Base-by-base conservation (phyloP, 2,113 vertebrate species). In the Andinoacara biseriatus region DNA sequence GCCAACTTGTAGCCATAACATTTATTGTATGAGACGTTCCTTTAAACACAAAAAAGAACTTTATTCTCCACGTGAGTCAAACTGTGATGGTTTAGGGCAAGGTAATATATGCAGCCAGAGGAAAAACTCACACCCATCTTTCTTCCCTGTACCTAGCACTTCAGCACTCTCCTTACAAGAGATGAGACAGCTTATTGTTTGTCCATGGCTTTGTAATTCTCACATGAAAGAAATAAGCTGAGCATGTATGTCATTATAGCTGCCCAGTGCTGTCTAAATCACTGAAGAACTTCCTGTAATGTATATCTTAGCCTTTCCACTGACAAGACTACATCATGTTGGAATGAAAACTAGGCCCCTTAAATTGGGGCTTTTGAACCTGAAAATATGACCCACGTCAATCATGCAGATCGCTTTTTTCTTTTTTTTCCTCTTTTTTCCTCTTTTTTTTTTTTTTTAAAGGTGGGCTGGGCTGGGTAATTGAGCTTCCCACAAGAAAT, bases 121-220 rank as follows among this genome's bases (percentile, higher is more conserved):
- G 67, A 74, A 67, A 87, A 92, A 79, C 83, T 80, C 81, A 79
- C 26, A 46, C 60, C 85, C 87, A 86, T 91, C 90, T 91, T 81
- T 85, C 74, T 91, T 80, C 69, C 52, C 67, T 78, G 76, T 75
- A 76, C 85, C 78, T 90, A 58, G 74, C 83, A 58, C 81, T 62
- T 59, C 72, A 86, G 85, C 67, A 59, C 69, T 85, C 72, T 84
- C 59, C 83, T 78, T 86, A 84, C 78, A 59, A 65, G 76, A 92
- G 89, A 93, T 86, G 88, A 89, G 76, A 91, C 87, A 86, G 84
- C 88, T 82, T 43, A 82, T 76, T 80, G 80, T 84, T 52, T 80
- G 83, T 80, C 82, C 84, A 86, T 76, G 81, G 86, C 85, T 91
- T 84, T 77, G 58, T 91, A 88, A 93, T 86, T 92, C 88, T 87